Evolutionary conservation across 2,888 invertebrate genomes (phyloP), one percentile per base, ranked within the genome.

Genomic region (Agriopis marginaria): DNA sequence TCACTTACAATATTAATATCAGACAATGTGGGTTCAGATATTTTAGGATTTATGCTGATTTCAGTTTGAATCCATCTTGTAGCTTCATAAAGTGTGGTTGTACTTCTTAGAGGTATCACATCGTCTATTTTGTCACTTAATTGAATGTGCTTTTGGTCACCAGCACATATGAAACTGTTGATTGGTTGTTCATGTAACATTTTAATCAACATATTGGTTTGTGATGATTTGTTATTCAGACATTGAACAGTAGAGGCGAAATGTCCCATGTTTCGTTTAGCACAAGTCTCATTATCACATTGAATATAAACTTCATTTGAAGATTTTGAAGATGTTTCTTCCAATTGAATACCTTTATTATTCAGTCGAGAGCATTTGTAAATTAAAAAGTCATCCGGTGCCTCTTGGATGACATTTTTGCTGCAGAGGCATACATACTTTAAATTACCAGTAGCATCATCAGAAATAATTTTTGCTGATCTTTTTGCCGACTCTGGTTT

Each of bases 51-150:
- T 49, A 94, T 90, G 75, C 90, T 92, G 40, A 94, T 91, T 79
- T 93, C 92, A 39, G 94, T 94, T 81, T 94, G 94, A 32, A 89
- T 81, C 49, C 85, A 89, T 77, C 90, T 86, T 32, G 90, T 89
- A 40, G 86, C 85, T 79, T 91, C 91, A 67, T 80, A 73, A 12
- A 87, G 69, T 4, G 77, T 73, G 7, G 71, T 44, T 47, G 66
- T 68, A 39, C 71, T 69, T 50, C 60, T 74, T 10, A 51, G 54
- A 39, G 49, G 14, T 62, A 58, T 76, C 45, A n/a, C 66, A 45
- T 66, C 53, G 7, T 64, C n/a, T 40, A 68, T 68, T 10, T 68
- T 73, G 5, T 60, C 47, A 23, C 32, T 44, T 42, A 47, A n/a
- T 50, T 66, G 58, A 50, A 45, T 59, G 39, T 42, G 12, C 51